Conservation (phyloP, 1,140 invertebrate genomes). For the Leptinotarsa defecta region DNA sequence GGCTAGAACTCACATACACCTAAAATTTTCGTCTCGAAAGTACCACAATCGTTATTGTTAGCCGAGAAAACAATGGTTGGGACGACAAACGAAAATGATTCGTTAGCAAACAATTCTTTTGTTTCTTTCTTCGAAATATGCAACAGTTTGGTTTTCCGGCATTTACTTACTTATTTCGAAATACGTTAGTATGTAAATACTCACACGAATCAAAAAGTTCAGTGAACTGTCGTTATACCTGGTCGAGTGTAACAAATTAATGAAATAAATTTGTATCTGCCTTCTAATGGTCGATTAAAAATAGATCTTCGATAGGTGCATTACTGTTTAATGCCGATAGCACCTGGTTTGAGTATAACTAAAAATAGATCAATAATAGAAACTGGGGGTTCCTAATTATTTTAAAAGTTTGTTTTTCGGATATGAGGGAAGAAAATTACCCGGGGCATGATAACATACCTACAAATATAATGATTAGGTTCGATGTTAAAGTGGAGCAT, state of each 20-base stretch:
- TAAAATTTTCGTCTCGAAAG: neutral
- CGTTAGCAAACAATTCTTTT: constrained; percentile 6
- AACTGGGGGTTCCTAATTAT: too few species aligned
- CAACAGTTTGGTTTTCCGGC: neutral
- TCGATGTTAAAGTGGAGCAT: too few species aligned
- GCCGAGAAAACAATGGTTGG: neutral
- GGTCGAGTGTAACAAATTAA: neutral
- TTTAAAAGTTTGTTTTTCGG: too few species aligned
- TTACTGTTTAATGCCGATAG: neutral
- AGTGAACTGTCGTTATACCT: neutral
- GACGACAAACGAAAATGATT: neutral
- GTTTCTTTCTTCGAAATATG: neutral
- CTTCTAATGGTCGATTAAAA: constrained; percentile 3
- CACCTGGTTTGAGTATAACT: neutral
- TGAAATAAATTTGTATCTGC: neutral
- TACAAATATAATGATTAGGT: too few species aligned
- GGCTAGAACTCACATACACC: neutral
- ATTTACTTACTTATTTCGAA: neutral
- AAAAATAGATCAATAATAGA: neutral
- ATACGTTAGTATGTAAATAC: neutral
- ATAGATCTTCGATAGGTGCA: neutral
- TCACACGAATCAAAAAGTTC: neutral
- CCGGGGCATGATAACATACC: too few species aligned
- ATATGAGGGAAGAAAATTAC: too few species aligned
- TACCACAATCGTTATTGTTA: neutral